Conservation (phyloP, 1,140 invertebrate genomes). For the Leucophenga varia region DNA sequence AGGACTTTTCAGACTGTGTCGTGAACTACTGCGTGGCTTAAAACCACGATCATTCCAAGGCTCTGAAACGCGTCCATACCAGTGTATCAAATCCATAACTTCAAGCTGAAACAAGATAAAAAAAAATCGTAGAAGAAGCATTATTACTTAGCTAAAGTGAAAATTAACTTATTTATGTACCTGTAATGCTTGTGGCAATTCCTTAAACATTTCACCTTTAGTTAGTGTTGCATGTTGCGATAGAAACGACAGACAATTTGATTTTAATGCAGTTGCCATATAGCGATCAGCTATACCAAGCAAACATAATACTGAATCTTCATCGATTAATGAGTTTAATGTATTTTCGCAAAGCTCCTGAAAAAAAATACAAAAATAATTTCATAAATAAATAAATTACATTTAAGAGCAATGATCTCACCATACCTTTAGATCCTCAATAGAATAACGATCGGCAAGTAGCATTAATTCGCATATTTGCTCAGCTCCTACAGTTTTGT, state of each 20-base stretch:
- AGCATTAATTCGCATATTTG: slow-evolving; percentile 67
- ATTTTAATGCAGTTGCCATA: slow-evolving; percentile 63
- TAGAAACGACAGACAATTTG: slow-evolving; percentile 62
- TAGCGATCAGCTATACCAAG: slow-evolving; percentile 69
- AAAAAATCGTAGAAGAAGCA: not conserved
- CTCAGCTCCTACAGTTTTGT: slow-evolving; percentile 59
- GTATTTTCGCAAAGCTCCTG: slow-evolving; percentile 66
- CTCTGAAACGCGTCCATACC: slow-evolving; percentile 49
- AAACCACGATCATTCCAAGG: slow-evolving; percentile 44
- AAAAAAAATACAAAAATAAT: not conserved
- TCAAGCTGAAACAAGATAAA: slow-evolving; percentile 26
- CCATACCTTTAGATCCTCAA: slow-evolving; percentile 46
- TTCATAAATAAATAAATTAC: not conserved
- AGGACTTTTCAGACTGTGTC: slow-evolving; percentile 44
- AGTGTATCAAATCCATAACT: slow-evolving; percentile 49
- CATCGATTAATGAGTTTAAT: slow-evolving; percentile 62
- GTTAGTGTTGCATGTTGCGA: slow-evolving; percentile 62
- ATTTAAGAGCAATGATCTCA: not conserved
- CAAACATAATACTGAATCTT: slow-evolving; percentile 66
- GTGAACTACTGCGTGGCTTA: slow-evolving; percentile 38
- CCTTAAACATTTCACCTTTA: slow-evolving; percentile 65
- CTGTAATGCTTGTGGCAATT: slow-evolving; percentile 65
- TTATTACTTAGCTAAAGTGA: not conserved
- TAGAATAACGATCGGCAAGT: slow-evolving; percentile 59
- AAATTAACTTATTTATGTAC: slow-evolving; percentile 27